These are phyloP conservation scores for Apantesis nais DNA, from an alignment of 2,888 invertebrate species.

Conservation along the genomic window DNA sequence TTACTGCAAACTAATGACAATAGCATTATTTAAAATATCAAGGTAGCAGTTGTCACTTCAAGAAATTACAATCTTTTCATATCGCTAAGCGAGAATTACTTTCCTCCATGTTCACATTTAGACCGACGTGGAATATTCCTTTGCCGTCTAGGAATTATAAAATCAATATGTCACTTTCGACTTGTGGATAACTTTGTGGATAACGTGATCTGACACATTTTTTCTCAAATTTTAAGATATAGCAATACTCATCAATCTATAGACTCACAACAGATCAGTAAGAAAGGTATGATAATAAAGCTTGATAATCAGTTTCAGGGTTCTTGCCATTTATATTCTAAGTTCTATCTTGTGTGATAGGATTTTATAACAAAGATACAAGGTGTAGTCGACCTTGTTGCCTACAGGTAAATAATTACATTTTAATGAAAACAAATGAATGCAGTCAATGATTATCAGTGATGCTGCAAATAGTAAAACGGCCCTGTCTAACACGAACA, in stretches of 20 bases:
- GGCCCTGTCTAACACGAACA: slow-evolving; percentile 20
- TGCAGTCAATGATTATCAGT: slow-evolving; percentile 22
- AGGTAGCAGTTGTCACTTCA: neutral
- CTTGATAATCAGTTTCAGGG: neutral
- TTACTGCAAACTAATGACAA: neutral
- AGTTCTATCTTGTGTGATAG: neutral
- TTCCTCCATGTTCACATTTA: neutral
- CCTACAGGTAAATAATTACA: slow-evolving; percentile 22
- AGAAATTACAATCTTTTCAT: neutral
- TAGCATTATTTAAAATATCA: neutral
- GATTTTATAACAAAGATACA: neutral
- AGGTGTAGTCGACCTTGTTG: neutral
- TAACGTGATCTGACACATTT: neutral
- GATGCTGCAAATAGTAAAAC: slow-evolving; percentile 24
- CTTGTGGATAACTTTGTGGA: too few relatives aligned
- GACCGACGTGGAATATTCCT: neutral
- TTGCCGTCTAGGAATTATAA: neutral
- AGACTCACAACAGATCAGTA: neutral
- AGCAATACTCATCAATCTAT: neutral
- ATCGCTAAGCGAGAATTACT: neutral
- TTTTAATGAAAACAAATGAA: slow-evolving; percentile 20
- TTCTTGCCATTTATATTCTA: neutral
- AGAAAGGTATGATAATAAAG: neutral
- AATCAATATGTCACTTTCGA: neutral
- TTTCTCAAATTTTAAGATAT: neutral